Evolutionary conservation across 2,113 vertebrate genomes (phyloP).

Genomic region (Lota lota): DNA sequence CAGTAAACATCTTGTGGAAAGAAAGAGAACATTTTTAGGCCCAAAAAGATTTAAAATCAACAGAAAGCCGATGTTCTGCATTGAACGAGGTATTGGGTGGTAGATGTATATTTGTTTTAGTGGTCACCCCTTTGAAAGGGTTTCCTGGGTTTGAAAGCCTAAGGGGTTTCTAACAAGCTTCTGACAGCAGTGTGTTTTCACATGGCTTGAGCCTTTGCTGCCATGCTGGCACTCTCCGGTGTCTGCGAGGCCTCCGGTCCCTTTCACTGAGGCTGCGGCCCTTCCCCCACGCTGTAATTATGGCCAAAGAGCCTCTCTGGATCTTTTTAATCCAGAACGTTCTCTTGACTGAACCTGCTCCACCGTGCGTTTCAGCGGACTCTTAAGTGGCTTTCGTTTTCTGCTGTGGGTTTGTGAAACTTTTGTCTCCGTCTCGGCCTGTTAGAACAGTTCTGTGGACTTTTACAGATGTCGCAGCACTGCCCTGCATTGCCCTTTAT

Average conservation of each 20-base stretch:
- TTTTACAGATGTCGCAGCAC: slow-evolving; percentile 58
- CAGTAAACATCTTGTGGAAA: slow-evolving; percentile 42
- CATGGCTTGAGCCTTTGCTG: slow-evolving; percentile 1
- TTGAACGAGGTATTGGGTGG: no score
- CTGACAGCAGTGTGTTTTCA: background rate
- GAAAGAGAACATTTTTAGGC: background rate
- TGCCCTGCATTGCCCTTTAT: slow-evolving; percentile 30
- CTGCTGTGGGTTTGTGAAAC: slow-evolving; percentile 10
- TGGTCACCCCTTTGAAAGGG: background rate
- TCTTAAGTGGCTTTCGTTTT: slow-evolving; percentile 24
- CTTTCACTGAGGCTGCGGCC: slow-evolving; percentile 20
- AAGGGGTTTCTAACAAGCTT: background rate
- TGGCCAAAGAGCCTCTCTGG: slow-evolving; percentile 27
- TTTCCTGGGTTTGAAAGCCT: slow-evolving; percentile 5
- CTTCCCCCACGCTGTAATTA: slow-evolving; percentile 50
- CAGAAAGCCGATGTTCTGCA: background rate
- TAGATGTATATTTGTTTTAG: slow-evolving; percentile 9
- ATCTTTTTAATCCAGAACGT: slow-evolving; percentile 43
- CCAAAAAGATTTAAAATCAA: background rate
- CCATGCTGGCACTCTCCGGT: background rate
- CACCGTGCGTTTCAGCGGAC: slow-evolving; percentile 26
- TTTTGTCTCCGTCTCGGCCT: slow-evolving; percentile 46
- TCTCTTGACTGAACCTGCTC: slow-evolving; percentile 44
- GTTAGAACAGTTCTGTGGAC: slow-evolving; percentile 46
- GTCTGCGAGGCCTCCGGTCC: background rate